Conservation (phyloP, 1,140 invertebrate genomes). For the Cotesia typhae region DNA sequence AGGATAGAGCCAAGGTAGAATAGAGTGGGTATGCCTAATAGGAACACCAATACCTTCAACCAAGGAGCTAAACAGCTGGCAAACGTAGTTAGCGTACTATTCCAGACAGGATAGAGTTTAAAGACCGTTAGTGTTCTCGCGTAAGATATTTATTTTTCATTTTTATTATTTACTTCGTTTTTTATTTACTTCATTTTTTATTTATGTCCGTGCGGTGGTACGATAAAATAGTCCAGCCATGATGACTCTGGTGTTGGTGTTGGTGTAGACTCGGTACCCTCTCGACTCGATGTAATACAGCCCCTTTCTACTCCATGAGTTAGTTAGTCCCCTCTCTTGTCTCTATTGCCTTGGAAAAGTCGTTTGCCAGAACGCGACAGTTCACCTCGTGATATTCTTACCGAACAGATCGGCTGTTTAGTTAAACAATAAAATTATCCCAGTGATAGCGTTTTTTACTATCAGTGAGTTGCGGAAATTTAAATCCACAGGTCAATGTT, state of each 20-base stretch:
- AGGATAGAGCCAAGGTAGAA: background rate
- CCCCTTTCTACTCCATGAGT: constrained; percentile 12
- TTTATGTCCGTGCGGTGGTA: background rate
- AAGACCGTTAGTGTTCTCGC: constrained; percentile 25
- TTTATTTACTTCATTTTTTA: no score
- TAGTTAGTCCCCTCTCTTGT: background rate
- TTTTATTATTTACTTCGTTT: no score
- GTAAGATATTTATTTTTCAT: background rate
- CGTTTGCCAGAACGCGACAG: constrained; percentile 3
- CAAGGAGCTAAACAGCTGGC: constrained; percentile 14
- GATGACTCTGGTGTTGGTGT: background rate
- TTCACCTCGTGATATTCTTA: constrained; percentile 1
- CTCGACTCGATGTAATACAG: background rate
- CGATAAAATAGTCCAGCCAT: background rate
- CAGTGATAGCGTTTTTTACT: background rate
- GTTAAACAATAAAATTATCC: background rate
- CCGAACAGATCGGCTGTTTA: background rate
- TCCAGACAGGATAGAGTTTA: no score
- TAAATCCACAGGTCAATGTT: background rate
- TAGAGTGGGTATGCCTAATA: background rate
- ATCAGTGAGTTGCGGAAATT: background rate
- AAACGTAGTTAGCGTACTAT: constrained; percentile 1
- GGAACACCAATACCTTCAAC: background rate
- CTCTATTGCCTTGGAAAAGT: constrained; percentile 4
- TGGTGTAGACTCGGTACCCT: background rate